These are phyloP conservation scores for Oncorhynchus kisutch DNA, from an alignment of 2,113 vertebrate genomes.

Conservation along the genomic window DNA sequence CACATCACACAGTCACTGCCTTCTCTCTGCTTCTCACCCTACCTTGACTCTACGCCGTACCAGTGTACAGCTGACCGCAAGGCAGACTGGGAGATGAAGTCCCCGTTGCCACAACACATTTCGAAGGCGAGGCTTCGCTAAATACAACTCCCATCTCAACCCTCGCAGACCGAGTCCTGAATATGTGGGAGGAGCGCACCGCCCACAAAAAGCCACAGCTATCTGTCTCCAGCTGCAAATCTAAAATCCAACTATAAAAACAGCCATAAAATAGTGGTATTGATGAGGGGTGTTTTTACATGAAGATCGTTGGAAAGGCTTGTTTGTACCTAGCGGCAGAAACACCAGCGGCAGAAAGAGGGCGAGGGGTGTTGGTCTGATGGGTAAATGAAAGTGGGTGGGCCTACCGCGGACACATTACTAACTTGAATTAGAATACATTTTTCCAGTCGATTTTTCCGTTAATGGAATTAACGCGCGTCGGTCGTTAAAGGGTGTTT, in stretches of 20 bases:
- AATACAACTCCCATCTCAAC: conserved; percentile 80
- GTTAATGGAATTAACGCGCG: conserved; percentile 53
- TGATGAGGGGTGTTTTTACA: conserved; percentile 42
- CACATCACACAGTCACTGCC: conserved; percentile 66
- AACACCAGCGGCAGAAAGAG: conserved; percentile 50
- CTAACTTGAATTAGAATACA: conserved; percentile 70
- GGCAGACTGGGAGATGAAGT: conserved; percentile 71
- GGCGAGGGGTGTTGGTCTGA: conserved; percentile 69
- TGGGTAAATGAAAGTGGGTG: conserved; percentile 82
- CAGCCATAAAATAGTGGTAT: conserved; percentile 51
- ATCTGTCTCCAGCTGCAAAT: conserved; percentile 63
- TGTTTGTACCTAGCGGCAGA: conserved; percentile 29
- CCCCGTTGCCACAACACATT: neutral
- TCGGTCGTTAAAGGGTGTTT: conserved; percentile 30
- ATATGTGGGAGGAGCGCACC: conserved; percentile 78
- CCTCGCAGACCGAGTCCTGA: conserved; percentile 69
- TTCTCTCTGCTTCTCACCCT: conserved; percentile 52
- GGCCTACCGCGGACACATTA: conserved; percentile 65
- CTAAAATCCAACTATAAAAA: conserved; percentile 67
- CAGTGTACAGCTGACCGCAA: conserved; percentile 17
- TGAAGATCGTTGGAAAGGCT: conserved; percentile 50
- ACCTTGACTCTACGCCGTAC: conserved; percentile 55
- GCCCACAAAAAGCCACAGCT: conserved; percentile 77
- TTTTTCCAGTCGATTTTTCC: conserved; percentile 53
- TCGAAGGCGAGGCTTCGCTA: conserved; percentile 57